Evolutionary conservation across 2,113 vertebrate genomes (phyloP).

Genomic region (Anguilla japonica): DNA sequence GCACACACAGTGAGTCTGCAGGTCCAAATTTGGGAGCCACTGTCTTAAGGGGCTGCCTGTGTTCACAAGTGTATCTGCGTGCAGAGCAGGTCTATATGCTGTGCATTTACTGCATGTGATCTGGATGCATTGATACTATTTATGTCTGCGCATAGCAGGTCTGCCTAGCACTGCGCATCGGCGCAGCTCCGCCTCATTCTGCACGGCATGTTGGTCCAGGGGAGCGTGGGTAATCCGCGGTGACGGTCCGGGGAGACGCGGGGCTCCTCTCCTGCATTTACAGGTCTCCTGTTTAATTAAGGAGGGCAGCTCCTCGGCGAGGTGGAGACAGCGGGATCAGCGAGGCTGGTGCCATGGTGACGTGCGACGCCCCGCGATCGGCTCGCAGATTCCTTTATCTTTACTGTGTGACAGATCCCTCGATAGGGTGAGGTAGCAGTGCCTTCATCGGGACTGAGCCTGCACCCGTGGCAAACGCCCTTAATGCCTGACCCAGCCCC

Average conservation of each 20-base stretch:
- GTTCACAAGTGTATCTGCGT: too few relatives aligned
- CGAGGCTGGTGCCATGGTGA: background rate
- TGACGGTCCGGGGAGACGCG: background rate
- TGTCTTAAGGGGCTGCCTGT: too few relatives aligned
- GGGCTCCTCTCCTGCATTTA: background rate
- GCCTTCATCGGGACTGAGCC: too few relatives aligned
- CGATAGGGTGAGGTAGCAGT: background rate
- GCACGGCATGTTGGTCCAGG: background rate
- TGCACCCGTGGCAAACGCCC: too few relatives aligned
- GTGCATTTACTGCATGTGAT: background rate
- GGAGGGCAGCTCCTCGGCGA: background rate
- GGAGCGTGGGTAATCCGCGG: background rate
- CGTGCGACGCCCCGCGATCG: background rate
- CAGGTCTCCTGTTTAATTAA: conserved; percentile 1
- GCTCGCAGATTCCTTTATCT: background rate
- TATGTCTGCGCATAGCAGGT: background rate
- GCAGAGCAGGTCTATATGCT: too few relatives aligned
- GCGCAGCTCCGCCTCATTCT: background rate
- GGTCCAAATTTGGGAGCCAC: too few relatives aligned
- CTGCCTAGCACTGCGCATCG: background rate
- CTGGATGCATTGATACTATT: background rate
- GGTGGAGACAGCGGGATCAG: background rate
- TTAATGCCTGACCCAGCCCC: too few relatives aligned
- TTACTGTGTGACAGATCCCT: background rate
- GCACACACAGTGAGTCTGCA: too few relatives aligned